These are phyloP conservation scores for Scylla paramamosain DNA, from an alignment of 1,140 invertebrate genomes.

Conservation along the genomic window DNA sequence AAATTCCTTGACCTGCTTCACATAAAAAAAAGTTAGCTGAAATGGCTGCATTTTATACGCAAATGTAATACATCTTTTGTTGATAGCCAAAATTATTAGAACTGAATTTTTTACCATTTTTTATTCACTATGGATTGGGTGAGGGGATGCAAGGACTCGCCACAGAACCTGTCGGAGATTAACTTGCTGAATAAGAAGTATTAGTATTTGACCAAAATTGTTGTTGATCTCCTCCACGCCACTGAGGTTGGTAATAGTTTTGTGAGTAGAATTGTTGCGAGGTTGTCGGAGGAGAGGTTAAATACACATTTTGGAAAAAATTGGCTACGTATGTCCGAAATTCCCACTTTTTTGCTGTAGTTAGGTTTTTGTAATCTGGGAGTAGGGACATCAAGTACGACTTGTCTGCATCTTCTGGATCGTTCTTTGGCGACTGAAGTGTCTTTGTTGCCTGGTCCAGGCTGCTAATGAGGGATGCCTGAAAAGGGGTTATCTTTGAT, in stretches of 20 bases:
- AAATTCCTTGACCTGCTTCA: too few relatives aligned
- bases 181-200: slow-evolving; percentile 38
- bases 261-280: slow-evolving; percentile 41
- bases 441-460: too few relatives aligned
- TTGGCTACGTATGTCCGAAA: too few relatives aligned
- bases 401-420: slow-evolving; percentile 31
- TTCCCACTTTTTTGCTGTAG: slow-evolving; percentile 28
- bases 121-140: too few relatives aligned
- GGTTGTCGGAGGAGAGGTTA: slow-evolving; percentile 38
- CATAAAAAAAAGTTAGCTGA: too few relatives aligned
- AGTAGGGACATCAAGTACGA: slow-evolving; percentile 46
- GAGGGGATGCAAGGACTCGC: slow-evolving; percentile 35
- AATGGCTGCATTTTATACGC: too few relatives aligned
- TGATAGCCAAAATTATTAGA: too few relatives aligned
- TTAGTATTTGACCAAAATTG: slow-evolving; percentile 35
- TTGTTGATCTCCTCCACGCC: slow-evolving; percentile 38
- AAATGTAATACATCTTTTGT: too few relatives aligned
- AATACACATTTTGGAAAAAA: slow-evolving; percentile 36
- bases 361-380: slow-evolving; percentile 46
- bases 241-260: slow-evolving; percentile 22
- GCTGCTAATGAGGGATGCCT: too few relatives aligned
- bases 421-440: too few relatives aligned
- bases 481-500: too few relatives aligned
- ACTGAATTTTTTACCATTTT: too few relatives aligned
- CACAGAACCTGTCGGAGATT: slow-evolving; percentile 40